phyloP scores from a whole-genome alignment of 2,888 invertebrate genomes.

The Plagiodera versicolora region DNA sequence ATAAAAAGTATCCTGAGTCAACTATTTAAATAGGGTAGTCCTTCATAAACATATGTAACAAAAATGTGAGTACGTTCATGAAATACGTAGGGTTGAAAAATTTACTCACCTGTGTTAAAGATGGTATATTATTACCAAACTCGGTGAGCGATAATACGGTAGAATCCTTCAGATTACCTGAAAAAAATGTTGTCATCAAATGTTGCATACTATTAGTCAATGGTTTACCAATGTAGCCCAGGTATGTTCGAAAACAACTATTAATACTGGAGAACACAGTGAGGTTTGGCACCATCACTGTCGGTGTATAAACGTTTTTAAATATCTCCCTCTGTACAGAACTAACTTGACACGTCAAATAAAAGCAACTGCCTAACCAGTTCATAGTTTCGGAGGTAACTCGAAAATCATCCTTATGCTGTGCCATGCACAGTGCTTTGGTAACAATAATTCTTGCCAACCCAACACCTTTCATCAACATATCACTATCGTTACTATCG shows the following conservation, averaged over 20 bases:
- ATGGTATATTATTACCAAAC: slow-evolving; percentile 11
- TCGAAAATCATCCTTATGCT: slow-evolving; percentile 23
- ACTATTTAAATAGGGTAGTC: too few relatives aligned
- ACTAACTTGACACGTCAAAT: slow-evolving; percentile 25
- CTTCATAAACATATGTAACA: too few relatives aligned
- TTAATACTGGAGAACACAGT: slow-evolving; percentile 29
- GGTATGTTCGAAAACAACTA: slow-evolving; percentile 28
- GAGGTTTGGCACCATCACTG: slow-evolving; percentile 24
- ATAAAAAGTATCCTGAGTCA: too few relatives aligned
- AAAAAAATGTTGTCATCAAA: slow-evolving; percentile 12
- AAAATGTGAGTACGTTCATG: too few relatives aligned
- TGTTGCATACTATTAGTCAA: neutral
- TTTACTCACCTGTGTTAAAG: slow-evolving; percentile 15
- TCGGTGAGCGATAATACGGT: slow-evolving; percentile 1
- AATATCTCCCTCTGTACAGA: slow-evolving; percentile 21
- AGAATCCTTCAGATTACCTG: slow-evolving; percentile 23
- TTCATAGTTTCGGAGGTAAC: slow-evolving; percentile 34
- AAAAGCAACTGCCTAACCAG: slow-evolving; percentile 37
- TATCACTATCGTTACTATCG: slow-evolving; percentile 7
- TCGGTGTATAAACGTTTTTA: slow-evolving; percentile 22
- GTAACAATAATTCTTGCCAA: slow-evolving; percentile 28
- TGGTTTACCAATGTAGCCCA: slow-evolving; percentile 29
- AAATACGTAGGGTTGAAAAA: neutral
- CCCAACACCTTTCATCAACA: slow-evolving; percentile 29
- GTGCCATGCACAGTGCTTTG: slow-evolving; percentile 37